Base-by-base conservation (phyloP, 2,113 vertebrate species). In the Desmodus rotundus region DNA sequence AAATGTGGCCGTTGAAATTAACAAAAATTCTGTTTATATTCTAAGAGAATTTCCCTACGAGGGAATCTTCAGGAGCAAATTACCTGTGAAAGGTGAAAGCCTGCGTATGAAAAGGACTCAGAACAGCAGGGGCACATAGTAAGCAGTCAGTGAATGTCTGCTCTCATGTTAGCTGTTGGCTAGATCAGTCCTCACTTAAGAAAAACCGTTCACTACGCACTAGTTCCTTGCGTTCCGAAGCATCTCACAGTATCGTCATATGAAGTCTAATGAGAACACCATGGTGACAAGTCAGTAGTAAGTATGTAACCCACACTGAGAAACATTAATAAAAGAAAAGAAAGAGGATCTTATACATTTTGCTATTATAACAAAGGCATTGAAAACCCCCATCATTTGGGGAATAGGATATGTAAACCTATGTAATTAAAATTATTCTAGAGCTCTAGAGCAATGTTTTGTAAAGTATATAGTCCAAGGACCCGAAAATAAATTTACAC, bases 21-120 rank as follows among this genome's bases (percentile, higher is more conserved):
- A 56, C 8, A 89, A 19, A 5, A 81, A 93, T 77, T 74, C 36
- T 91, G 70, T 24, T 70, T 65, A 88, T 24, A 88, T 65, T 88
- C 93, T 67, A 86, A 91, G 61, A 94, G n/a, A 95, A 52, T 67
- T 85, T 95, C 12, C 47, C 58, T 84, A 67, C 19, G 16, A 74
- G 33, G 50, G 31, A 54, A 94, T 74, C 65, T 87, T 65, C 50
- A 76, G 38, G 56, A 70, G 74, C 14, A 76, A 96, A 85, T 28
- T 47, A 68, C 45, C 41, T 92, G 70, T 80, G 67, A 4, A 9
- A 95, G 26, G 47, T 22, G 8, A 15, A 65, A 92, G 41, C 16
- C 0, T 45, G 5, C 43, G 4, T 24, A 61, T 28, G 12, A 9
- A 89, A 68, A 45, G 3, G 41, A 87, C 28, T 76, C 5, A 74